Conservation (phyloP, 2,113 vertebrate genomes). For the Cyphomyrus plagiostoma region DNA sequence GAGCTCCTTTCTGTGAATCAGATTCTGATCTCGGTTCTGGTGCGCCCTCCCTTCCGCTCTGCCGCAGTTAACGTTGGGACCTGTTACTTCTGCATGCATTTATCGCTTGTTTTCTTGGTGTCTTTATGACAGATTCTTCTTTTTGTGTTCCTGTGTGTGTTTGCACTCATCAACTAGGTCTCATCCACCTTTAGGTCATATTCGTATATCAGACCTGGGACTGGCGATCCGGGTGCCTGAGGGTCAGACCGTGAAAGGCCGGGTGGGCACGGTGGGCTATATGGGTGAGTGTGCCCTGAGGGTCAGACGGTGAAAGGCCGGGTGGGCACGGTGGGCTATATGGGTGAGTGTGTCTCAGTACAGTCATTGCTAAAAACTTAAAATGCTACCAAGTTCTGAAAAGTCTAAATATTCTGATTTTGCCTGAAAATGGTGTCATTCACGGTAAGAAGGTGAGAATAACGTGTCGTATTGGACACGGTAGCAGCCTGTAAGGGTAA, state of each 20-base stretch:
- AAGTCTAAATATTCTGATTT: background rate
- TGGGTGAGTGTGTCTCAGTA: conserved; percentile 62
- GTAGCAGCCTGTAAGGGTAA: background rate
- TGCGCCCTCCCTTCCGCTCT: background rate
- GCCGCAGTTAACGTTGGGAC: background rate
- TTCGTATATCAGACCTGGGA: conserved; percentile 86
- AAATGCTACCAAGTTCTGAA: background rate
- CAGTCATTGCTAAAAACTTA: background rate
- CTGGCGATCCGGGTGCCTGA: conserved; percentile 83
- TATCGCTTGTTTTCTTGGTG: background rate
- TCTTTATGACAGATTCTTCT: background rate
- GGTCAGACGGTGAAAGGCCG: conserved; percentile 73
- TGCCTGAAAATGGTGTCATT: background rate
- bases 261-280: conserved; percentile 84
- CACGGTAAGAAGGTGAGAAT: background rate
- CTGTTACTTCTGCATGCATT: background rate
- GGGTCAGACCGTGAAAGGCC: conserved; percentile 71
- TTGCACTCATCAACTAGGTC: background rate
- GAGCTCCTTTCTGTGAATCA: background rate
- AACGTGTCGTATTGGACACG: background rate
- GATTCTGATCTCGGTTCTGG: background rate
- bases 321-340: conserved; percentile 85
- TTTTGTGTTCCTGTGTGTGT: background rate
- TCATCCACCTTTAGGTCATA: conserved; percentile 65
- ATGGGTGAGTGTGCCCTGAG: conserved; percentile 74